Base-by-base conservation (phyloP, 1,140 invertebrate species). In the Archegozetes longisetosus region DNA sequence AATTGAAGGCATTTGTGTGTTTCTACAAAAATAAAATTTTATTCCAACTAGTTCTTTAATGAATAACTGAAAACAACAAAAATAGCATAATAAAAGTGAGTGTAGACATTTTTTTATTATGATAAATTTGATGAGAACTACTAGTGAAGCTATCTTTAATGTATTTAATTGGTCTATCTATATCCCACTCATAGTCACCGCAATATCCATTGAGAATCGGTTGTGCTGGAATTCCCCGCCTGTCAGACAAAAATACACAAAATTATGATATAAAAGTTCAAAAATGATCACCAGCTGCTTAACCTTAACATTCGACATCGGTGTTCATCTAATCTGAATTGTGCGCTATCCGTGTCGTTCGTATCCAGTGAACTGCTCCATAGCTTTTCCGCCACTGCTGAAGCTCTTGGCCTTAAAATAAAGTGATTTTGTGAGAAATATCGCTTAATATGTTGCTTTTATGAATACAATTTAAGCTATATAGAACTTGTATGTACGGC, bases 341-440 rank as follows among this genome's bases (percentile, higher is more conserved):
- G 0, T 54, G 62, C 61, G 26, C 64, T 51, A 1, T 62, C 52
- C 0, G 66, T 27, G 52, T 73, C 65, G 20, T 70, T 73, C 9
- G 76, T 68, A 13, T 69, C 63, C 20, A 61, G 59, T 17, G 66
- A 61, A 14, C 27, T 12, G 61, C 73, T 77, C 91, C 91, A 96
- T 0, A 92, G 75, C 64, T 83, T 77, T 72, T 95, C 91, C 2
- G 88, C 90, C 0, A 83, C 78, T 0, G 86, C 85, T 59, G 80
- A 80, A 0, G 87, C 85, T 62, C 88, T 72, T 1, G 88, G 87
- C 63, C 55, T 54, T 47, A 47, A 47, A 14, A 14, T 47, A 14
- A 14, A 47, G 46, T n/a, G n/a, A 47, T 47, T 47, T 47, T 47
- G 46, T 47, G 46, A 14, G 46, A 14, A 47, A 47, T 14, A 14